Evolutionary conservation across 2,113 vertebrate species (phyloP), one percentile per base, ranked within the genome.

Genomic region (Gnathonemus echidnorhynchus): DNA sequence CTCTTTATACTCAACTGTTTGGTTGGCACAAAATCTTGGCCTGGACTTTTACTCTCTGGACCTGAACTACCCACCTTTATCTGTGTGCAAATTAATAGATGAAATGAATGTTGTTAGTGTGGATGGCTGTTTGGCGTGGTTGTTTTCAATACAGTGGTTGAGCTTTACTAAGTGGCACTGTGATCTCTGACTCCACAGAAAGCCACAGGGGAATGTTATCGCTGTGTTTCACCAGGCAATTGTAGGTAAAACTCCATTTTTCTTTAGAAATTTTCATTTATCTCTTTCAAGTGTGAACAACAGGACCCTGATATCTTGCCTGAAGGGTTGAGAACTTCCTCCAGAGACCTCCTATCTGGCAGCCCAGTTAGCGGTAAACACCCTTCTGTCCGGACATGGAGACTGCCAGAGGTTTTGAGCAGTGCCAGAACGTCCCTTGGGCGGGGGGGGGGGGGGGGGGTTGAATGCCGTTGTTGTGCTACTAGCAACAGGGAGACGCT

Each of bases 231-330:
- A 58, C 52, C 91, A 10, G 53, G 45, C 50, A 86, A 35, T 31
- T 80, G 77, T 87, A 45, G 56, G 86, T 90, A 58, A 86, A 53
- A 48, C 58, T 45, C 52, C 11, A 50, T 91, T 49, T 90, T 35
- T 70, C 77, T 74, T 84, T 53, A 84, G 45, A 52, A 52, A 5
- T 39, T 11, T 11, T 66, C 17, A 4, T 88, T 91, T 77, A 66
- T 83, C 42, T 31, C 83, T 70, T 45, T 86, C 21, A 42, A 88
- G 86, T 42, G 77, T n/a, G 53, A 48, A 19, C 35, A 13, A 62
- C 19, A 74, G 46, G 46, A 27, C n/a, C 62, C 83, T 53, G 88
- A 89, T 46, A 85, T 50, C 13, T 49, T 52, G 42, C 7, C 46
- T 52, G 49, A 27, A 87, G 45, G 31, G 11, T 17, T 35, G 39